These are phyloP conservation scores for Gasterosteus aculeatus DNA, from an alignment of 2,113 vertebrate genomes.

Conservation along the genomic window DNA sequence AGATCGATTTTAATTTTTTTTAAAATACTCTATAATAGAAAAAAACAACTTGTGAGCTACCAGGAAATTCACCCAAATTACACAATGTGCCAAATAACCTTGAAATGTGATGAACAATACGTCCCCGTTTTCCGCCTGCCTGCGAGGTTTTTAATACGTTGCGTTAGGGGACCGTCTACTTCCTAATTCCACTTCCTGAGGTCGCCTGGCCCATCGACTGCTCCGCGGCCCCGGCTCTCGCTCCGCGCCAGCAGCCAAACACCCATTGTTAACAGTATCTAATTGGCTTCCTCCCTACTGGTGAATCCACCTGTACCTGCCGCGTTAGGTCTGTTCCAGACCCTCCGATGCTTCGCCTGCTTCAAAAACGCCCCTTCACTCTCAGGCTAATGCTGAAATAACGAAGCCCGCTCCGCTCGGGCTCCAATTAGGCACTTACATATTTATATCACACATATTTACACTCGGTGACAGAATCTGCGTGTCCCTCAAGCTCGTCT, in stretches of 20 bases:
- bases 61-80: background rate
- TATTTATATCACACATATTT: conserved; percentile 74
- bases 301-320: conserved; percentile 80
- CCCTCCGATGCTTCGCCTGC: conserved; percentile 51
- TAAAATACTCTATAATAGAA: background rate
- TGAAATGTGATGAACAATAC: background rate
- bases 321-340: conserved; percentile 70
- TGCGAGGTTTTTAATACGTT: background rate
- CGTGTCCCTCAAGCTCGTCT: conserved; percentile 61
- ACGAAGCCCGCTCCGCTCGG: conserved; percentile 63
- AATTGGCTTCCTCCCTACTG: conserved; percentile 80
- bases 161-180: conserved; percentile 14
- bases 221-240: conserved; percentile 37
- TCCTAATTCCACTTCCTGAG: conserved; percentile 61
- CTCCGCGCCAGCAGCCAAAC: conserved; percentile 70
- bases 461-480: conserved; percentile 62
- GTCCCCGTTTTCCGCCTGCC: background rate
- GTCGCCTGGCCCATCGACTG: conserved; percentile 52
- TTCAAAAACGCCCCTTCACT: conserved; percentile 60
- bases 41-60: background rate
- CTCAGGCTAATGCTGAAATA: conserved; percentile 78
- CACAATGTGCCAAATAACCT: conserved; percentile 26
- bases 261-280: conserved; percentile 79
- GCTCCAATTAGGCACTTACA: conserved; percentile 68
- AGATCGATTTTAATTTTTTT: background rate